A percentile compares a stretch with the other conserved stretches of the same genome.
phyloP scores from a whole-genome alignment of 2,888 invertebrate genomes.

The Chaetoderma sp. region DNA sequence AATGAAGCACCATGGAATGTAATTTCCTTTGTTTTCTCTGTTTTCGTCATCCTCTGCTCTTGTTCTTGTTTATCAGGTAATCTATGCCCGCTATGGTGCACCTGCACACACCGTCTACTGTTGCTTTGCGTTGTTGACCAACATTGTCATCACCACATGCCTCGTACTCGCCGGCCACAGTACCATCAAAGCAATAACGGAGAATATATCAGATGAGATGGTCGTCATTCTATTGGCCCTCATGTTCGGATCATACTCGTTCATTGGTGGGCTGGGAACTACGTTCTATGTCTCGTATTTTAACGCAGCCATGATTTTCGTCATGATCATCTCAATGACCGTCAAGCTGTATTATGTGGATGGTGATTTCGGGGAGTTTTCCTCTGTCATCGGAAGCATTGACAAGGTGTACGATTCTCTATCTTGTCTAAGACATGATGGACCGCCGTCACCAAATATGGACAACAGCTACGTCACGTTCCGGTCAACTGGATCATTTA shows the following conservation, averaged over 20 bases:
- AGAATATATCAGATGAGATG: slow-evolving; percentile 53
- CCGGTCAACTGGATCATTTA: slow-evolving; percentile 28
- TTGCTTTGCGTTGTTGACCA: slow-evolving; percentile 53
- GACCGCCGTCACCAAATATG: slow-evolving; percentile 30
- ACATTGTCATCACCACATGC: slow-evolving; percentile 52
- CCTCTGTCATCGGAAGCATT: not conserved
- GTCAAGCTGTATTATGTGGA: slow-evolving; percentile 44
- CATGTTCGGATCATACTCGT: slow-evolving; percentile 55
- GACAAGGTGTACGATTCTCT: slow-evolving; percentile 24
- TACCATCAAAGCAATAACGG: slow-evolving; percentile 48
- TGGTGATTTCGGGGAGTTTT: not conserved
- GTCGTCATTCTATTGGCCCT: slow-evolving; percentile 55
- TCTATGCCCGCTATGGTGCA: slow-evolving; percentile 54
- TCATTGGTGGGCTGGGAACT: slow-evolving; percentile 60
- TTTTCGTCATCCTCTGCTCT: too few relatives aligned
- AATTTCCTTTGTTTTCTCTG: too few relatives aligned
- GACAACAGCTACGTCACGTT: slow-evolving; percentile 37
- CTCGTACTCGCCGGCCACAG: slow-evolving; percentile 51
- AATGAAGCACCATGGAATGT: too few relatives aligned
- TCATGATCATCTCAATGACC: slow-evolving; percentile 45
- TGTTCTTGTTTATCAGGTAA: slow-evolving; percentile 47
- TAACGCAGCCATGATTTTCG: slow-evolving; percentile 53
- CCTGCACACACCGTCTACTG: slow-evolving; percentile 55
- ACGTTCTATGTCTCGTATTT: slow-evolving; percentile 66
- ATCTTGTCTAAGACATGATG: slow-evolving; percentile 23